phyloP scores from a whole-genome alignment of 1,140 invertebrate species.

The Oryzaephilus surinamensis region DNA sequence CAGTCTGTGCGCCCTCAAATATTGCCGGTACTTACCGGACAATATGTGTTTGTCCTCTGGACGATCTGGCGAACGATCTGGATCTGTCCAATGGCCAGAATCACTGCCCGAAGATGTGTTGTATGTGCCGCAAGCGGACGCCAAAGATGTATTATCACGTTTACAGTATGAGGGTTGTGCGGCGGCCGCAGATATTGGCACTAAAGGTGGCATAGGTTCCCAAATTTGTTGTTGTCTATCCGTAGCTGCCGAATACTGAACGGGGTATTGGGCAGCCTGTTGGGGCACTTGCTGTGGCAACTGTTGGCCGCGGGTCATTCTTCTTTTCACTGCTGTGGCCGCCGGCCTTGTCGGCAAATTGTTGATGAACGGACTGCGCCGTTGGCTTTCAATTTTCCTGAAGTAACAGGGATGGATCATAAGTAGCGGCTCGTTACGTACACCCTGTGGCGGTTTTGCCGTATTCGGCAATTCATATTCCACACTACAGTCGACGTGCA shows the following conservation, averaged over 20 bases:
- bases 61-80: constrained; percentile 31
- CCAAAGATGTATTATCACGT: constrained; percentile 17
- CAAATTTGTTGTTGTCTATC: constrained; percentile 25
- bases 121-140: constrained; percentile 23
- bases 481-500: constrained; percentile 75
- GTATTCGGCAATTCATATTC: constrained; percentile 75
- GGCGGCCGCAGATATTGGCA: constrained; percentile 37
- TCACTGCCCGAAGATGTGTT: constrained; percentile 23
- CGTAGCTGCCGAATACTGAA: constrained; percentile 28
- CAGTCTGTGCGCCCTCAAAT: constrained; percentile 42
- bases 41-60: constrained; percentile 38
- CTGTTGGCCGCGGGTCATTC: background rate
- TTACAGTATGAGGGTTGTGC: too few relatives aligned
- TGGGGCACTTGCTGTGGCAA: constrained; percentile 27
- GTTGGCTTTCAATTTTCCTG: constrained; percentile 63
- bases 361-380: constrained; percentile 63
- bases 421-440: constrained; percentile 60
- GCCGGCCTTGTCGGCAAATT: constrained; percentile 43
- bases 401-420: constrained; percentile 83
- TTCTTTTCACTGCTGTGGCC: background rate
- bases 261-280: constrained; percentile 35
- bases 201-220: constrained; percentile 39
- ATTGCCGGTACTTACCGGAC: constrained; percentile 44
- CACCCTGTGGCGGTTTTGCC: constrained; percentile 66
- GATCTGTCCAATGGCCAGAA: constrained; percentile 31